Evolutionary conservation across 2,888 invertebrate species (phyloP), one percentile per base, ranked within the genome.

Genomic region (Limenitis camilla): DNA sequence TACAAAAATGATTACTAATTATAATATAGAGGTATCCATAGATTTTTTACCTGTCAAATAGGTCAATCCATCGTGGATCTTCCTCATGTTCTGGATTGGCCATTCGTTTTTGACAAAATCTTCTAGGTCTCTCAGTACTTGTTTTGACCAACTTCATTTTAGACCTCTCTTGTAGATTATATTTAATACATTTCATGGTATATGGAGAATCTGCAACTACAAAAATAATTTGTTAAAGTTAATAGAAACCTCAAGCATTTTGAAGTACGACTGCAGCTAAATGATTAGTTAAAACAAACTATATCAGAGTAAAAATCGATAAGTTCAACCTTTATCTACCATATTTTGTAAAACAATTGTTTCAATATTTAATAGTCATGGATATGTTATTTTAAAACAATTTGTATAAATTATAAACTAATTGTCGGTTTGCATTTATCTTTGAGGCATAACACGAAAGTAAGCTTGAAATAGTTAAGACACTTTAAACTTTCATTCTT

Each of bases 41-140:
- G n/a, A 9, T 10, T 10, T 36, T 30, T 11, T 1, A 78, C 81
- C 78, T 76, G 40, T 72, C 67, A 35, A 73, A 63, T 0, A 72
- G 58, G 55, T 75, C 72, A 0, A 59, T 66, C 82, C 85, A 85
- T 35, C 78, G 64, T 0, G 76, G 76, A 60, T 83, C 80, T 50
- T 86, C 85, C 11, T 82, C 79, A 40, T 80, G 81, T 0, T 74
- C 69, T 10, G 86, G 86, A 58, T 88, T 72, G 2, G 85, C 75
- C 68, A 87, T 61, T 8, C 80, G 70, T 53, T 76, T 79, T 61
- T 88, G 86, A 56, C 88, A 88, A 64, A 75, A 83, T 52, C 84
- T 67, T n/a, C 75, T 63, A 0, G 80, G 78, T 53, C 72, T 77
- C 2, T 74, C 71, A 0, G 49, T 48, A 2, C 55, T 53, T n/a